Evolutionary conservation across 92 coral and sea anemone genomes (phyloP).

Genomic region (Epizoanthus ramosus): DNA sequence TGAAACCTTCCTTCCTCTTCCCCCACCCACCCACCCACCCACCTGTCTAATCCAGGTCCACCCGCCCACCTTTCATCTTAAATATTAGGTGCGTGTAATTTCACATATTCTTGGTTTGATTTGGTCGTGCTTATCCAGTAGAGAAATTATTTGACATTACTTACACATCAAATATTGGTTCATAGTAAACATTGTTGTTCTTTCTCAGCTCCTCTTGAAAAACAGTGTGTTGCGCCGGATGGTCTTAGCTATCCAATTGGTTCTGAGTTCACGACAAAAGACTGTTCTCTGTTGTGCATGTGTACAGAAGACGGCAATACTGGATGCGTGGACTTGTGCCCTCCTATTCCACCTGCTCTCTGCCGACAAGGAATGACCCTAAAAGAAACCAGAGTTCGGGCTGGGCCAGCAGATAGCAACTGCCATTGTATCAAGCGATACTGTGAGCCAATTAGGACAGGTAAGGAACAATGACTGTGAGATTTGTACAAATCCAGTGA

Average conservation of each 20-base stretch:
- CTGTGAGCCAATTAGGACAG: constrained; percentile 9
- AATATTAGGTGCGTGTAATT: no score
- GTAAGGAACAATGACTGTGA: no score
- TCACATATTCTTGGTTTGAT: no score
- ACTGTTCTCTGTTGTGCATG: constrained; percentile 1
- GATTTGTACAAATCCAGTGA: no score
- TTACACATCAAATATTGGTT: no score
- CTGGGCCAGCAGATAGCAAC: not conserved
- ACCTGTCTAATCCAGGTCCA: no score
- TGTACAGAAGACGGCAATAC: not conserved
- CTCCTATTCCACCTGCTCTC: not conserved
- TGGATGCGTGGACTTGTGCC: constrained; percentile 20
- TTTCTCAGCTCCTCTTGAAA: constrained; percentile 25
- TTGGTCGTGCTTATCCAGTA: no score
- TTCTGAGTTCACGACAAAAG: constrained; percentile 11
- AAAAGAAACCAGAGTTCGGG: not conserved
- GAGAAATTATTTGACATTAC: no score
- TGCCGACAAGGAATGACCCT: not conserved
- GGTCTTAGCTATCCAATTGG: not conserved
- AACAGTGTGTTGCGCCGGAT: constrained; percentile 23
- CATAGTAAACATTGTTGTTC: not conserved
- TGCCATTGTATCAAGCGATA: constrained; percentile 11
- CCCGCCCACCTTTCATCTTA: no score
- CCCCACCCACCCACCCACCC: no score
- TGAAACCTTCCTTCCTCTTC: no score